phyloP scores from a whole-genome alignment of 1,140 invertebrate genomes.

The Euschistus heros region DNA sequence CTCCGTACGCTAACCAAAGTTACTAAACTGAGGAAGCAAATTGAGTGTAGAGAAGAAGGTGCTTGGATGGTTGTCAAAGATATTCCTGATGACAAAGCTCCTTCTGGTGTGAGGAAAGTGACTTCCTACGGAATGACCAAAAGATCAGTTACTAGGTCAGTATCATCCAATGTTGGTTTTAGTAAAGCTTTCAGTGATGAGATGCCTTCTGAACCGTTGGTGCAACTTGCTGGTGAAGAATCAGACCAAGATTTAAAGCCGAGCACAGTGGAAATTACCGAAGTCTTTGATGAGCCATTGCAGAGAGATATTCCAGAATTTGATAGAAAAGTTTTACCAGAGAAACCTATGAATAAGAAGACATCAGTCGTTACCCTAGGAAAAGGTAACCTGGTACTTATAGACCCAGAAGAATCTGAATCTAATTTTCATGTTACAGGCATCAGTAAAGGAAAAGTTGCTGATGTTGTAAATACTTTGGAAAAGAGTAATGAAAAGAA shows the following conservation, averaged over 20 bases:
- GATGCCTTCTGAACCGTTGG: background rate
- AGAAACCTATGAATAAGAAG: constrained; percentile 12
- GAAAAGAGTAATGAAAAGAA: constrained; percentile 34
- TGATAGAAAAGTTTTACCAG: background rate
- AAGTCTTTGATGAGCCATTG: constrained; percentile 5
- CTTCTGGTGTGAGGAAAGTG: constrained; percentile 18
- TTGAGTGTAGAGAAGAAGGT: constrained; percentile 23
- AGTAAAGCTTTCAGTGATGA: background rate
- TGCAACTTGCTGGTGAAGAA: constrained; percentile 3
- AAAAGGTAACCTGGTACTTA: constrained; percentile 15
- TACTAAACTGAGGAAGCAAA: constrained; percentile 21
- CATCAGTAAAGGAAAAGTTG: constrained; percentile 17
- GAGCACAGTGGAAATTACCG: background rate
- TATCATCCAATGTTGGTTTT: background rate
- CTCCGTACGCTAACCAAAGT: constrained; percentile 33
- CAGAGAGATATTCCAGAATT: background rate
- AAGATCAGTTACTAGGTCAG: constrained; percentile 19
- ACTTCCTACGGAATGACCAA: constrained; percentile 18
- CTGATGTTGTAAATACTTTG: constrained; percentile 10
- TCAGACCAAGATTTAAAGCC: background rate
- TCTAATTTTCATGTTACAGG: constrained; percentile 21
- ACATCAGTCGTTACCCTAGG: constrained; percentile 23
- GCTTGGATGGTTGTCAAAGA: constrained; percentile 22
- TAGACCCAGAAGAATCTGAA: constrained; percentile 20
- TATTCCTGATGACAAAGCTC: constrained; percentile 5